Base-by-base conservation (phyloP, 2,888 invertebrate genomes). In the Neocrepidodera transversa region DNA sequence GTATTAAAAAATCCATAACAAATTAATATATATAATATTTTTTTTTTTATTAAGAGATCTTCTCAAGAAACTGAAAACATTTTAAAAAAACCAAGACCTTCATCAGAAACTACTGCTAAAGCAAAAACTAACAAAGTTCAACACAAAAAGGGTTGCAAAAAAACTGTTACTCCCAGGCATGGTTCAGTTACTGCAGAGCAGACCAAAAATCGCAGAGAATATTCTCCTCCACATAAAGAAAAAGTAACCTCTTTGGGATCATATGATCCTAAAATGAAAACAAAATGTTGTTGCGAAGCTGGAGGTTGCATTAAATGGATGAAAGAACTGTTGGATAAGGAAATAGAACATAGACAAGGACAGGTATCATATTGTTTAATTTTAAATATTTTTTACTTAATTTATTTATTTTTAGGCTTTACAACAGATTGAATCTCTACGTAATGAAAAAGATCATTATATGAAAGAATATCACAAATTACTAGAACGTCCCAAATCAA, bases 381-480 rank as follows among this genome's bases (percentile, higher is more conserved):
- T 52, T 17, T n/a, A 13, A 14, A 8, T 26, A 28, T 32, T 6
- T 20, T 17, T 16, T 47, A 42, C 6, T 50, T 13, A 42, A 17
- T 13, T 1, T 38, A 47, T 53, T 49, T 53, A 56, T n/a, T 68
- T 65, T 6, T 48, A 74, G 72, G 67, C 71, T 14, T 54, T 52
- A 11, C 67, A 68, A 45, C 68, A 71, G 17, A 62, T 73, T 14
- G 73, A 74, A n/a, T 59, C 64, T 28, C 51, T 75, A 11, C 68
- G 63, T 42, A 60, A 76, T 6, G 84, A 84, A 72, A 79, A 82
- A 42, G 82, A 84, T 66, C 81, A 80, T 71, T 83, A 82, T 62
- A 80, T 78, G 74, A 78, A 78, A 16, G 83, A 85, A 67, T 83
- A 80, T 65, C 78, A 78, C 26, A 78, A 76, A 62, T 64, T 81